Base-by-base conservation (phyloP, 2,113 vertebrate genomes). In the Shinisaurus crocodilurus region DNA sequence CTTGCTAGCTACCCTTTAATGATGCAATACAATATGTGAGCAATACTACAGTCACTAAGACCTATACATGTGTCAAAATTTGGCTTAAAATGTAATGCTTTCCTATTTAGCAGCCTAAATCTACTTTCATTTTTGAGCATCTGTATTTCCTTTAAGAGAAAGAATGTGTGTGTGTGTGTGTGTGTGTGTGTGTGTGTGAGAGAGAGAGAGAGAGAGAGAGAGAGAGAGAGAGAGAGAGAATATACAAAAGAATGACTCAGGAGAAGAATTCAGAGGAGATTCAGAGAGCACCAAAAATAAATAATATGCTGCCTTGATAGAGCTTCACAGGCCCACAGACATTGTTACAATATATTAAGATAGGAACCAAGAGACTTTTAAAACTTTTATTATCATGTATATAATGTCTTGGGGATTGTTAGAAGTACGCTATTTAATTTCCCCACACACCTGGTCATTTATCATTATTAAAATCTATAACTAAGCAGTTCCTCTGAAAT, bases 391-490 rank as follows among this genome's bases (percentile, higher is more conserved):
- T 92, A 87, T 88, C 70, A 25, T 91, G 92, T 92, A 91, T 95
- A 93, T 94, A 90, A 60, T 85, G 92, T 93, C 92, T 95, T 90
- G 93, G 89, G 82, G 91, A 88, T 93, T 94, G 87, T 94, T 93
- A 86, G 88, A 83, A 5, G 6, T 9, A 32, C 40, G 86, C 85
- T 89, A 90, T 93, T 92, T 96, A 92, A 91, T 95, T 94, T 95
- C 90, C 93, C 93, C 91, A 37, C 85, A 87, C 70, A 91, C 63
- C 77, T 95, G 88, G 86, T 95, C 96, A 93, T 96, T 96, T 95
- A 91, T 90, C 92, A 91, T 87, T 94, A 91, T 45, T 87, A 87
- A 92, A 94, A 90, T 88, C 92, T 92, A 29, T 94, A 94, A 95
- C 93, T 93, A 93, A 96, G 45, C 80, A 91, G 67, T 90, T 96